phyloP scores from a whole-genome alignment of 2,888 invertebrate species.

The Furcula furcula region DNA sequence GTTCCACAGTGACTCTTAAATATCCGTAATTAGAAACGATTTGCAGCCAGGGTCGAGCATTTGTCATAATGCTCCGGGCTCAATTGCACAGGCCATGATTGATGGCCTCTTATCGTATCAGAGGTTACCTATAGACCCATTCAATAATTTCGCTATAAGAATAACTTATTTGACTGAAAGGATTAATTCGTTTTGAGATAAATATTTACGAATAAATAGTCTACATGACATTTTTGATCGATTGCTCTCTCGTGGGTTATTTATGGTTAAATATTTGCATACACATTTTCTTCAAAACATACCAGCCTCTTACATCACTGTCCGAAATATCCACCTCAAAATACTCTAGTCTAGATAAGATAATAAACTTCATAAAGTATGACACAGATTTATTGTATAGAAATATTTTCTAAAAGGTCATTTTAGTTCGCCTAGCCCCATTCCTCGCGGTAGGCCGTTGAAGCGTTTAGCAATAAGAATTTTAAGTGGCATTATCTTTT shows the following conservation, averaged over 20 bases:
- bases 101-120: constrained; percentile 43
- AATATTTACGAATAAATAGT: constrained; percentile 40
- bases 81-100: constrained; percentile 69
- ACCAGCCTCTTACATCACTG: constrained; percentile 22
- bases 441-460: constrained; percentile 14
- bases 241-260: constrained; percentile 31
- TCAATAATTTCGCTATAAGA: constrained; percentile 50
- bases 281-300: constrained; percentile 20
- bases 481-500: constrained; percentile 11
- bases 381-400: constrained; percentile 37
- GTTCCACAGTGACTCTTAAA: constrained; percentile 70
- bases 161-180: constrained; percentile 55
- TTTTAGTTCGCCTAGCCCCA: constrained; percentile 17
- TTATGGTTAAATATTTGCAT: constrained; percentile 36
- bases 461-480: constrained; percentile 15
- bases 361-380: constrained; percentile 28
- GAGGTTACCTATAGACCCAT: constrained; percentile 40
- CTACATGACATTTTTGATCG: constrained; percentile 40
- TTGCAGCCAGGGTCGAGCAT: constrained; percentile 57
- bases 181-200: constrained; percentile 58
- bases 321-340: constrained; percentile 13
- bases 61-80: constrained; percentile 56
- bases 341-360: constrained; percentile 37
- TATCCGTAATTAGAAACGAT: constrained; percentile 75
- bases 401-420: constrained; percentile 33